Percentiles rank a stretch among this genome's conserved stretches.
phyloP scores from a whole-genome alignment of 2,113 vertebrate species.

The Chloroceryle aenea region DNA sequence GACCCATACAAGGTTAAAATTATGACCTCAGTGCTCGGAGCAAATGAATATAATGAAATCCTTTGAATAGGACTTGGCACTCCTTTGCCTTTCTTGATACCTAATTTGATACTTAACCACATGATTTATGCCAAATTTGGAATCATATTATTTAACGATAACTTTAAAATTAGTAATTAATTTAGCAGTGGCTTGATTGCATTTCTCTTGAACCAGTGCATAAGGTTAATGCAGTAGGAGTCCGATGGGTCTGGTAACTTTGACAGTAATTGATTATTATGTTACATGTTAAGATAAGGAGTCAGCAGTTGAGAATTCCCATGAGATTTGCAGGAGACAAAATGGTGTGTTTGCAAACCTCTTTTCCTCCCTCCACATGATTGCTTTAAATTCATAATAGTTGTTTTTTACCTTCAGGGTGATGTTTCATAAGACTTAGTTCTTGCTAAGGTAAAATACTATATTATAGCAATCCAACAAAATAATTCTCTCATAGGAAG shows the following conservation, averaged over 20 bases:
- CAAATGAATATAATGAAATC: slow-evolving; percentile 68
- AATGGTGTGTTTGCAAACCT: slow-evolving; percentile 51
- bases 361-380: slow-evolving; percentile 47
- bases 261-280: slow-evolving; percentile 79
- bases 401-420: slow-evolving; percentile 59
- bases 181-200: slow-evolving; percentile 73
- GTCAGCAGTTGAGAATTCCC: slow-evolving; percentile 65
- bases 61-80: slow-evolving; percentile 23
- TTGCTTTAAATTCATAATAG: slow-evolving; percentile 57
- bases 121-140: slow-evolving; percentile 72
- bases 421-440: slow-evolving; percentile 13
- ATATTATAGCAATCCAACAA: not conserved
- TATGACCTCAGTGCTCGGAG: slow-evolving; percentile 14
- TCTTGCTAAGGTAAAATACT: not conserved
- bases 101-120: slow-evolving; percentile 62
- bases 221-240: slow-evolving; percentile 79
- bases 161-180: slow-evolving; percentile 80
- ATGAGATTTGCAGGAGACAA: slow-evolving; percentile 51
- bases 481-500: not conserved
- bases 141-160: slow-evolving; percentile 78
- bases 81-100: slow-evolving; percentile 32
- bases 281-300: slow-evolving; percentile 75
- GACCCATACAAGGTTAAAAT: slow-evolving; percentile 75
- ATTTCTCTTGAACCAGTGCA: slow-evolving; percentile 71
- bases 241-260: slow-evolving; percentile 69